Evolutionary conservation across 2,797 vertebrate species (phyloP), one percentile per base, ranked within the genome.

Genomic region (Gallinago solitaria): DNA sequence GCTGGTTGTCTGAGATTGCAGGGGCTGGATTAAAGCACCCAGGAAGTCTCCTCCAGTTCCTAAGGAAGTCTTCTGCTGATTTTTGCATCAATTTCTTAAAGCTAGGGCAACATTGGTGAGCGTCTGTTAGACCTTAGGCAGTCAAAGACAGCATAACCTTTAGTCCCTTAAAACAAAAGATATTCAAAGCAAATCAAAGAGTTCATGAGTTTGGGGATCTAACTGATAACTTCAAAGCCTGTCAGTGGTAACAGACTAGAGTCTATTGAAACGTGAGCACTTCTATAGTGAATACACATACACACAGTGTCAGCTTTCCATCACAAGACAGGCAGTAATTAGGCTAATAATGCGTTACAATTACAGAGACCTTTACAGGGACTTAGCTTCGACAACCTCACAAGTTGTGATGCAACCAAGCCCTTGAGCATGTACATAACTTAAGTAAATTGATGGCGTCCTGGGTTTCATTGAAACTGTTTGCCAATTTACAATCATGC

Each of bases 391-490:
- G 30, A 96, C 91, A 75, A 83, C 83, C 68, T 85, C 39, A 33
- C 68, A 75, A 74, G 28, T 87, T 93, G 84, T 93, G 88, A 89
- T 65, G 95, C 91, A 97, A 93, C 60, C 75, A 80, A 95, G 71
- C 88, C 89, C 75, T 93, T 92, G 37, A 96, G 83, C 71, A 32
- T 64, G 35, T 84, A 35, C 65, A 37, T 95, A 74, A 80, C 60
- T 80, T 24, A 45, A 89, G 77, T 84, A 95, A 96, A 95, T 96
- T 88, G 95, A 68, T 87, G 77, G 75, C 81, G 91, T 96, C 88
- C 50, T 78, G 53, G 81, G 91, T 97, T 96, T 97, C 95, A 96
- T 74, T 94, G 93, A 95, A 96, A 95, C 94, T 96, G 27, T 94
- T 93, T 83, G 59, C 68, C 75, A 74, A 32, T 92, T 93, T 95